Evolutionary conservation across 2,888 invertebrate species (phyloP).

Genomic region (Galeopsomyia nigrocyanea): DNA sequence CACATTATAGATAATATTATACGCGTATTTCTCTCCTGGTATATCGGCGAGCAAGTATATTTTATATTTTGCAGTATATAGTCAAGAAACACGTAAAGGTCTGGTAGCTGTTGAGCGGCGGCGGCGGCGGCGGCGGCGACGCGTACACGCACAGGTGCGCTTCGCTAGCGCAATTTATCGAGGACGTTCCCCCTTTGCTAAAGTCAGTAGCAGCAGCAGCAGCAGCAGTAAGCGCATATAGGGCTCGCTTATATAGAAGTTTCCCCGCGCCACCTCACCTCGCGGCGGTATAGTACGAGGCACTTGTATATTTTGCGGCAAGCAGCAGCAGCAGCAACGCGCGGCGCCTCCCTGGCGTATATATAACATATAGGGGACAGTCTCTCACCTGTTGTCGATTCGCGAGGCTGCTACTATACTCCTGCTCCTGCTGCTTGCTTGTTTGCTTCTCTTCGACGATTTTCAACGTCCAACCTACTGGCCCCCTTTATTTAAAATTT

Average conservation of each 20-base stretch:
- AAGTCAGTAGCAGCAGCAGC: too few relatives aligned
- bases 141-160: constrained; percentile 3
- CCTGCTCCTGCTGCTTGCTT: constrained; percentile 50
- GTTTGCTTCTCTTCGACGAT: constrained; percentile 50
- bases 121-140: too few relatives aligned
- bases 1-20: too few relatives aligned
- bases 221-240: too few relatives aligned
- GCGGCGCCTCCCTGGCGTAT: too few relatives aligned
- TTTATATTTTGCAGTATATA: not conserved
- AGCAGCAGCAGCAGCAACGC: too few relatives aligned
- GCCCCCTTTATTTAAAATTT: not conserved
- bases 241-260: constrained; percentile 2
- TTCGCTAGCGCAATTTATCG: constrained; percentile 28
- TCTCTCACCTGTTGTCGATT: constrained; percentile 52
- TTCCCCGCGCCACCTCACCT: too few relatives aligned
- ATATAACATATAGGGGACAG: constrained; percentile 35
- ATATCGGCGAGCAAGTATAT: too few relatives aligned
- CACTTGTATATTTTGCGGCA: too few relatives aligned
- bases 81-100: too few relatives aligned
- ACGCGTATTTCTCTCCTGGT: too few relatives aligned
- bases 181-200: constrained; percentile 40
- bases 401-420: constrained; percentile 23
- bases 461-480: not conserved
- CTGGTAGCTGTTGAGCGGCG: not conserved
- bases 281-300: too few relatives aligned